These are phyloP conservation scores for Erithacus rubecula DNA, from an alignment of 2,797 vertebrate species.

Conservation along the genomic window DNA sequence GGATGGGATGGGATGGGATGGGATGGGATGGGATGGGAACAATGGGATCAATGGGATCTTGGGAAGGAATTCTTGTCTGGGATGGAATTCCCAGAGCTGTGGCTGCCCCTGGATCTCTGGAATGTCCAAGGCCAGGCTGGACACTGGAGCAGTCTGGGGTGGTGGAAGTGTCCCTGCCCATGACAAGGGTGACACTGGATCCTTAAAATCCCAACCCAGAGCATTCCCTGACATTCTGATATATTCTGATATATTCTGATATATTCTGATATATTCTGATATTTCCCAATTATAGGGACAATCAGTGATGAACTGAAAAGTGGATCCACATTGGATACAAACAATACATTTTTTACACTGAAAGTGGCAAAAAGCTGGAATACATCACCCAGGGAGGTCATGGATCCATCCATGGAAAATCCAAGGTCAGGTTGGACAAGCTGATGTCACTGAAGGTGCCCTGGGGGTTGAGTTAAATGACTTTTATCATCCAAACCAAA, in stretches of 20 bases:
- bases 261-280: too few relatives aligned
- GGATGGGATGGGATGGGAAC: too few relatives aligned
- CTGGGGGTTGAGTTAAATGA: not conserved
- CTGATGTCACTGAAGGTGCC: not conserved
- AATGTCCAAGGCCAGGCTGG: too few relatives aligned
- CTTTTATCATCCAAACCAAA: not conserved
- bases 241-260: not conserved
- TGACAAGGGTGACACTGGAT: not conserved
- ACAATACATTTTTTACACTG: rapidly evolving
- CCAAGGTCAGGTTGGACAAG: not conserved
- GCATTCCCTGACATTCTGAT: not conserved
- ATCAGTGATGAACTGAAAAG: too few relatives aligned
- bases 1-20: too few relatives aligned
- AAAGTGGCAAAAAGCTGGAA: not conserved
- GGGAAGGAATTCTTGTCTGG: too few relatives aligned
- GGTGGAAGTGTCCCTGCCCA: not conserved
- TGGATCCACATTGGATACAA: too few relatives aligned
- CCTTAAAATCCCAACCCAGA: not conserved
- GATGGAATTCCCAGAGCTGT: too few relatives aligned
- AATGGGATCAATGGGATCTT: too few relatives aligned
- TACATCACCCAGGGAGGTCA: not conserved
- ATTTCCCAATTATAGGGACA: too few relatives aligned
- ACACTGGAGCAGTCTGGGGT: not conserved
- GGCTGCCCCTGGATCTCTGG: too few relatives aligned
- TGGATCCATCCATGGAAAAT: not conserved